These are phyloP conservation scores for Caenorhabditis brenneri DNA, from an alignment of 1,140 invertebrate species.

Conservation along the genomic window DNA sequence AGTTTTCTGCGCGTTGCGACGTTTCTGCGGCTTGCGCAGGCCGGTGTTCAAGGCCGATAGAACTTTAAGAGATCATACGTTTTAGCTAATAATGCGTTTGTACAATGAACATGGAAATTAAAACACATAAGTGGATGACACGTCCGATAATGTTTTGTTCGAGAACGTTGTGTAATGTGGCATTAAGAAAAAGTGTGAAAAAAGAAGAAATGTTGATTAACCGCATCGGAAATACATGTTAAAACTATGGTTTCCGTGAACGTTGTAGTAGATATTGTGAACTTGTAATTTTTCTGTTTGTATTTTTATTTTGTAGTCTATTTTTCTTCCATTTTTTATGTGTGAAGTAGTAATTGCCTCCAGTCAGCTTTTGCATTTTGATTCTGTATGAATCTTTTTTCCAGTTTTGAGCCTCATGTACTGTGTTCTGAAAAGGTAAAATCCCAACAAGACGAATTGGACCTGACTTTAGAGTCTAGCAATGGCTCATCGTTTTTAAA, in stretches of 20 bases:
- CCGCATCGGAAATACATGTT: background rate
- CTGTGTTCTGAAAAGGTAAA: too few species aligned
- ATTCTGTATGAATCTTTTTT: too few species aligned
- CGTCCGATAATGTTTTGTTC: conserved; percentile 19
- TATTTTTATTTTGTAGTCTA: background rate
- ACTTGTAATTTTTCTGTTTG: background rate
- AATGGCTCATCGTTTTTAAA: too few species aligned
- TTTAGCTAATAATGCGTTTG: conserved; percentile 22
- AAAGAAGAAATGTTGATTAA: background rate
- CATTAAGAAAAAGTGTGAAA: background rate
- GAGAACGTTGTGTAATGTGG: background rate
- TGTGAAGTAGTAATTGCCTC: too few species aligned
- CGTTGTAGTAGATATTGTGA: background rate
- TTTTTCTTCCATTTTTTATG: too few species aligned
- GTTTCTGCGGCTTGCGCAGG: background rate
- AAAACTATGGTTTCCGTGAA: background rate
- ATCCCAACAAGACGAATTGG: too few species aligned
- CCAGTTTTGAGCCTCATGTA: too few species aligned
- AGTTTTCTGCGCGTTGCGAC: background rate
- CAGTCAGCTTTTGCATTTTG: too few species aligned
- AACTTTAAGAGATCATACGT: conserved; percentile 28
- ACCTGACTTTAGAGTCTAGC: too few species aligned
- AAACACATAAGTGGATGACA: conserved; percentile 18
- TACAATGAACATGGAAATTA: conserved; percentile 25
- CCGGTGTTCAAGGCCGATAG: conserved; percentile 29